Evolutionary conservation across 2,888 invertebrate genomes (phyloP), one percentile per base, ranked within the genome.

Genomic region (Lasioglossum morio): DNA sequence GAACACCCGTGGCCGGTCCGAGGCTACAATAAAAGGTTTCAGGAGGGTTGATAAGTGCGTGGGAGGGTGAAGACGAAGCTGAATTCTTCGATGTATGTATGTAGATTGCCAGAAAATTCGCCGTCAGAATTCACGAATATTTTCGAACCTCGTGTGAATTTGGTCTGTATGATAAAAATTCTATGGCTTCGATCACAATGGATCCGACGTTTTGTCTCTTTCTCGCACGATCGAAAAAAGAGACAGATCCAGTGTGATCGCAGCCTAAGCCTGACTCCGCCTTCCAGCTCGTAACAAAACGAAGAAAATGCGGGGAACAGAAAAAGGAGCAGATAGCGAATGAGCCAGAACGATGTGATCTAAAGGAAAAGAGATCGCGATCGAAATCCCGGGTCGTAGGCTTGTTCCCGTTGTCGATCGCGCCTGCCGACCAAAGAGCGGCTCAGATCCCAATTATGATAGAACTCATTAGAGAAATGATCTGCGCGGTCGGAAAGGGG

Each of bases 381-480:
- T 53, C 46, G 69, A 72, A 46, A 69, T 27, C 16, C 12, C 40
- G 34, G 63, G 40, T 75, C 30, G 40, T 60, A 43, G 7, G 75
- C 23, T 37, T 27, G 23, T 10, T n/a, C 48, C n/a, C 37, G 23
- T 48, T 8, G 46, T 57, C 48, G 37, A 69, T 70, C 70, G 74
- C 72, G 53, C 53, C 46, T 19, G 10, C 57, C 30, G 73, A 72
- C 66, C 66, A 63, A 53, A 77, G 57, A 57, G 48, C 40, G 63
- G 57, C 23, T 30, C 37, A 10, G 86, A 72, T 84, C 70, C 40
- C 70, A 82, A 86, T 87, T 87, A 85, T 48, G 84, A 84, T 76
- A 66, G 72, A 83, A 78, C 66, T 81, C 81, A 72, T 82, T 80
- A 80, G 48, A 70, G 83, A 83, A 83, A 87, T 78, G 77, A 87